Percentiles rank a stretch among this genome's conserved stretches.
Conservation (phyloP, 2,888 invertebrate genomes). For the Mimumesa dahlbomi region DNA sequence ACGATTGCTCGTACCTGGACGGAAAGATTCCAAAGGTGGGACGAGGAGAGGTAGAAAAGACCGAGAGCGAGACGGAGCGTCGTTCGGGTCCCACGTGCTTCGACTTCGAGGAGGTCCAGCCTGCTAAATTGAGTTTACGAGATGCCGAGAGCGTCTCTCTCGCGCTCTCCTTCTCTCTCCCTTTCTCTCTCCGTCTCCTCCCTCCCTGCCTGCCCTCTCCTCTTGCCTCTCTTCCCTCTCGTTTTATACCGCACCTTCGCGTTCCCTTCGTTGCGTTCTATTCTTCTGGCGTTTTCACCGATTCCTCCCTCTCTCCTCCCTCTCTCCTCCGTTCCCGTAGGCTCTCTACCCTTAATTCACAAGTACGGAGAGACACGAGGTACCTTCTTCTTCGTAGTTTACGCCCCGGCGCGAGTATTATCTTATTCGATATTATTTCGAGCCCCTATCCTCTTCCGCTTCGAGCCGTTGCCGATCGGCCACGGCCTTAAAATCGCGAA, state of each 20-base stretch:
- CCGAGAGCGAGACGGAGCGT: constrained; percentile 21
- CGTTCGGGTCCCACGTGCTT: constrained; percentile 64
- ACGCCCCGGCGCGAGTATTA: constrained; percentile 54
- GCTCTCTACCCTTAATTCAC: constrained; percentile 57
- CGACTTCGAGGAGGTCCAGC: constrained; percentile 72
- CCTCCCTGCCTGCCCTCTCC: constrained; percentile 23
- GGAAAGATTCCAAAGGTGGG: constrained; percentile 18
- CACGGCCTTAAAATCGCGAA: not conserved
- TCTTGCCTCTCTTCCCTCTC: not conserved
- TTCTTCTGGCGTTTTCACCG: constrained; percentile 37
- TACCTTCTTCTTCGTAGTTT: constrained; percentile 52
- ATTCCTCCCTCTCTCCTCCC: constrained; percentile 14
- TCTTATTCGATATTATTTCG: constrained; percentile 61
- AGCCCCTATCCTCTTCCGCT: constrained; percentile 47
- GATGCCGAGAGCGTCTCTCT: constrained; percentile 56
- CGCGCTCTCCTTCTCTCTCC: constrained; percentile 22
- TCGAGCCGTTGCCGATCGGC: constrained; percentile 36
- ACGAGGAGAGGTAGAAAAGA: constrained; percentile 13
- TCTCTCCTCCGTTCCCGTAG: not conserved
- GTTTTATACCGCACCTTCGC: constrained; percentile 29
- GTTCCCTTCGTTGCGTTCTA: constrained; percentile 26
- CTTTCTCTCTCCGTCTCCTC: constrained; percentile 28
- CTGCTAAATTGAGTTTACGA: constrained; percentile 78
- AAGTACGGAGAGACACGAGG: constrained; percentile 32
- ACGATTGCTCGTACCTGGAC: constrained; percentile 72